Evolutionary conservation across 2,888 invertebrate genomes (phyloP), one percentile per base, ranked within the genome.

Genomic region (Fragum whitleyi): DNA sequence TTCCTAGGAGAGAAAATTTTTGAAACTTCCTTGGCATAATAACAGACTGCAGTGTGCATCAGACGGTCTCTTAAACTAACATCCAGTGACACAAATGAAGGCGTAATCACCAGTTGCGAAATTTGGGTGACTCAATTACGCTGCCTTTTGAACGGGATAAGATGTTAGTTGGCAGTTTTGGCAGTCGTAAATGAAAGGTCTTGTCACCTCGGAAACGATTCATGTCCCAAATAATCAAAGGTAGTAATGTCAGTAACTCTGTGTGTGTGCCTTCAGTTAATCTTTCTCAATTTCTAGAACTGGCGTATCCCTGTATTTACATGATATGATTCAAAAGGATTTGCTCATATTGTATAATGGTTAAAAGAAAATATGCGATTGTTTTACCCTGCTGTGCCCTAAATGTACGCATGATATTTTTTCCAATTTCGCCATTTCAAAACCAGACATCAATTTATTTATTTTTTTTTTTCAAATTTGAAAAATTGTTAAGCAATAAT

Each of bases 11-110:
- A 47, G 16, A 47, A 47, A 5, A 47, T 47, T 47, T 47, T 47
- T 26, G 26, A 11, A 11, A n/a, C 36, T n/a, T 32, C 21, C 5
- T 2, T 32, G 36, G 32, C 23, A 29, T 62, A 62, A 62, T 62
- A 62, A 62, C 62, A 62, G 62, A 32, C 62, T 62, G 62, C 62
- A 62, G 14, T 16, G n/a, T 62, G 62, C 62, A 62, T 32, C 32
- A 62, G 62, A 32, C 62, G 19, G 6, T 29, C 62, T 62, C 62
- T 62, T 62, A 62, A 62, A 62, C 23, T 29, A 62, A 62, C 36
- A 62, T 62, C 62, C 7, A 19, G 62, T 32, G 62, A 62, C 62
- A 62, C 62, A 62, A 32, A 32, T 62, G 62, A 62, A 32, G 32
- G 29, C 9, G 11, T 61, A 61, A 61, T 61, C 61, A 61, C 61